A percentile compares a stretch with the other conserved stretches of the same genome.
Conservation (phyloP, 2,888 invertebrate species). For the Platycheirus albimanus region DNA sequence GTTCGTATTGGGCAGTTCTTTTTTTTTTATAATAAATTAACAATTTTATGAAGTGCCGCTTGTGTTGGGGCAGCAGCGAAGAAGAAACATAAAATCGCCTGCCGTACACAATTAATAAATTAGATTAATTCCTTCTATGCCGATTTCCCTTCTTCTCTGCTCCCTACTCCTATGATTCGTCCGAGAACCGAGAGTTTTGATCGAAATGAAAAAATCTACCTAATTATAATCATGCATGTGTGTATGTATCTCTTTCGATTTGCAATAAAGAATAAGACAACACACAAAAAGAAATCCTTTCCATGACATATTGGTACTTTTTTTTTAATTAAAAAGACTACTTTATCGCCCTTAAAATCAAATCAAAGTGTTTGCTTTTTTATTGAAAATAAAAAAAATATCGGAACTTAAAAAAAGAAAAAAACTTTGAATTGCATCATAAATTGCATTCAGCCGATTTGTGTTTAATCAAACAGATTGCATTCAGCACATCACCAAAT, state of each 20-base stretch:
- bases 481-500: slow-evolving; percentile 18
- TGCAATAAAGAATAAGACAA: slow-evolving; percentile 58
- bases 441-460: slow-evolving; percentile 9
- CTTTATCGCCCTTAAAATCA: neutral
- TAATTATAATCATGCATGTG: slow-evolving; percentile 66
- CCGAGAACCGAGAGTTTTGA: slow-evolving; percentile 18
- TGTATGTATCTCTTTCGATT: slow-evolving; percentile 73
- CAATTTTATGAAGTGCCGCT: slow-evolving; percentile 48
- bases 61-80: slow-evolving; percentile 22
- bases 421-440: neutral
- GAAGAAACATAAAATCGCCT: slow-evolving; percentile 48
- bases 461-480: neutral
- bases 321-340: slow-evolving; percentile 30
- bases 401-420: neutral
- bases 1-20: slow-evolving; percentile 41
- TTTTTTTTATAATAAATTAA: slow-evolving; percentile 11
- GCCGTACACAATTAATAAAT: slow-evolving; percentile 63
- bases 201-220: slow-evolving; percentile 28
- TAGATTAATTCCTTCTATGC: slow-evolving; percentile 53
- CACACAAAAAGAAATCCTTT: slow-evolving; percentile 44
- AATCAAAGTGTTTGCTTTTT: slow-evolving; percentile 9
- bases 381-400: neutral
- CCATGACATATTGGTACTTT: slow-evolving; percentile 45
- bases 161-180: slow-evolving; percentile 56
- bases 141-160: slow-evolving; percentile 33